Percentiles rank a stretch among this genome's conserved stretches.
phyloP scores from a whole-genome alignment of 2,888 invertebrate species.

The Gastracanthus pulcherrimus region DNA sequence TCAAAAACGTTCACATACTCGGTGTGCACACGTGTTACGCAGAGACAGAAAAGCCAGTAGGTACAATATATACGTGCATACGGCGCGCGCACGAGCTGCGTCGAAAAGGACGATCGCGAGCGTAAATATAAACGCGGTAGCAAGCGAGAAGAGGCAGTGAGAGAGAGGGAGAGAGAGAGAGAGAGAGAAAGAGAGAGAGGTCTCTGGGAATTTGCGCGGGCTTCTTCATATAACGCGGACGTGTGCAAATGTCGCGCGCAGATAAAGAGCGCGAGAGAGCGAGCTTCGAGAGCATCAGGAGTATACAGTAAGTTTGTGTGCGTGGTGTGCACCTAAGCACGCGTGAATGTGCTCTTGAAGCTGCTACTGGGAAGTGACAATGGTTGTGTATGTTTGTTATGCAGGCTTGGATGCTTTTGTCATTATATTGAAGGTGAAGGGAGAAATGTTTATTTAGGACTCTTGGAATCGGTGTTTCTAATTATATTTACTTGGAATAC shows the following conservation, averaged over 20 bases:
- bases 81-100: neutral
- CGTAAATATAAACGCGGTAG: neutral
- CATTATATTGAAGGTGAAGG: no score
- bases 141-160: no score
- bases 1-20: neutral
- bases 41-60: neutral
- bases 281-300: neutral
- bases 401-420: no score
- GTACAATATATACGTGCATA: neutral
- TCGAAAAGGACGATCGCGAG: neutral
- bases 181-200: neutral
- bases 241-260: slow-evolving; percentile 33
- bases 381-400: no score
- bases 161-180: neutral
- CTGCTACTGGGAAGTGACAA: no score
- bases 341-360: no score
- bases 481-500: no score
- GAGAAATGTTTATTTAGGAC: no score
- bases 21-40: neutral
- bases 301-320: neutral
- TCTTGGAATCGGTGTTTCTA: no score
- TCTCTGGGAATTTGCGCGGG: neutral
- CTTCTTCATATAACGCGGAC: slow-evolving; percentile 22
- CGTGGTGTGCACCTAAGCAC: no score
- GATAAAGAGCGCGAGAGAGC: slow-evolving; percentile 7